Evolutionary conservation across 1,140 invertebrate genomes (phyloP).

Genomic region (Zaprionus davidi): DNA sequence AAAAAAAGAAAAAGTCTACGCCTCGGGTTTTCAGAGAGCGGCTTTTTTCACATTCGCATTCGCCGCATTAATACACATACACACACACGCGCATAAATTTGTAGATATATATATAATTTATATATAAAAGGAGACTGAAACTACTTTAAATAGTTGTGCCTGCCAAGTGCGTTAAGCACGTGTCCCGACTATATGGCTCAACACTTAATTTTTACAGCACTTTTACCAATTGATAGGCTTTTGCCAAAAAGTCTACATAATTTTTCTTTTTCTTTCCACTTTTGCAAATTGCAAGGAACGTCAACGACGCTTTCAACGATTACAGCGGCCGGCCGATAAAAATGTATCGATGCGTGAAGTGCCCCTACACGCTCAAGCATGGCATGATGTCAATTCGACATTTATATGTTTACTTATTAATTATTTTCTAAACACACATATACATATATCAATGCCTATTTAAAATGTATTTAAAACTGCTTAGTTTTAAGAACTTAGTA

Average conservation of each 20-base stretch:
- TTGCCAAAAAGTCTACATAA: constrained; percentile 58
- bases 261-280: constrained; percentile 67
- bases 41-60: constrained; percentile 66
- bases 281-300: constrained; percentile 71
- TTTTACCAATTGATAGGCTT: constrained; percentile 21
- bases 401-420: not conserved
- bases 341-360: constrained; percentile 40
- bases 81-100: constrained; percentile 15
- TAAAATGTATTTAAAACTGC: too few relatives aligned
- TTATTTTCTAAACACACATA: too few relatives aligned
- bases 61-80: constrained; percentile 38
- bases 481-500: too few relatives aligned
- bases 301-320: constrained; percentile 75
- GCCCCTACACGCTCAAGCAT: constrained; percentile 31
- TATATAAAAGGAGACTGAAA: constrained; percentile 31
- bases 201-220: constrained; percentile 25
- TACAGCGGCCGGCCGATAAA: constrained; percentile 55
- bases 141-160: not conserved
- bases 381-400: constrained; percentile 26
- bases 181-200: constrained; percentile 9
- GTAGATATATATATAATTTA: constrained; percentile 23
- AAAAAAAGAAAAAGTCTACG: constrained; percentile 33
- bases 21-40: constrained; percentile 61
- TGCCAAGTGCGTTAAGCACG: constrained; percentile 7
- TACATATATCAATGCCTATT: too few relatives aligned